A percentile compares a stretch with the other conserved stretches of the same genome.
Conservation (phyloP, 2,113 vertebrate species). For the Helogale parvula region DNA sequence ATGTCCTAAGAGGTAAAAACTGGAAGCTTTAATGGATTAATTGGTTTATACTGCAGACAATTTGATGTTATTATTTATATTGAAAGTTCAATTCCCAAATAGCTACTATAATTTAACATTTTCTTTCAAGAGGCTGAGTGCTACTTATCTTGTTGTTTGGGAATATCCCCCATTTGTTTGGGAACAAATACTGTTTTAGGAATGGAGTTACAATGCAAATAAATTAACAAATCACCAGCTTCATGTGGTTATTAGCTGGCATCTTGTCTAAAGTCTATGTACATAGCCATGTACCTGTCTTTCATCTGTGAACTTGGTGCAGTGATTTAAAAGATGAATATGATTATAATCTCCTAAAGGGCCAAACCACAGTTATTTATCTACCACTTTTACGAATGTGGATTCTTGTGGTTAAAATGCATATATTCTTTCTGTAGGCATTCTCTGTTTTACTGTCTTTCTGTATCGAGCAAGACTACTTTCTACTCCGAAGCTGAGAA, state of each 20-base stretch:
- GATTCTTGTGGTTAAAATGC: background rate
- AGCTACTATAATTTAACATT: background rate
- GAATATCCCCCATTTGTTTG: background rate
- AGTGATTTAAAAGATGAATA: background rate
- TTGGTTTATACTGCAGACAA: background rate
- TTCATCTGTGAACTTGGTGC: background rate
- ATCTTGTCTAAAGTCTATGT: background rate
- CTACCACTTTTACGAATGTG: background rate
- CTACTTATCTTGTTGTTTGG: background rate
- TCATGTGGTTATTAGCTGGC: background rate
- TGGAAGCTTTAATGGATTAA: background rate
- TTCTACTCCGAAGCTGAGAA: background rate
- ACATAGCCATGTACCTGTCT: background rate
- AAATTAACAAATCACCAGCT: background rate
- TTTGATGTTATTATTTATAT: background rate
- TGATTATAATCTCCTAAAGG: background rate
- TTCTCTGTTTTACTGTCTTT: background rate
- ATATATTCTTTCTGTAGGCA: background rate
- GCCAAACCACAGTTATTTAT: background rate
- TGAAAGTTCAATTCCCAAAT: background rate
- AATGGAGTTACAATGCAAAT: background rate
- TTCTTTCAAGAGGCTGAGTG: background rate
- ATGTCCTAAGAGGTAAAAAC: background rate
- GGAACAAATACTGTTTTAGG: background rate
- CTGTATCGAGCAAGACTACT: background rate